Percentiles rank a stretch among this genome's conserved stretches.
These are phyloP conservation scores for Zingel zingel DNA, from an alignment of 2,113 vertebrate genomes.

Conservation along the genomic window DNA sequence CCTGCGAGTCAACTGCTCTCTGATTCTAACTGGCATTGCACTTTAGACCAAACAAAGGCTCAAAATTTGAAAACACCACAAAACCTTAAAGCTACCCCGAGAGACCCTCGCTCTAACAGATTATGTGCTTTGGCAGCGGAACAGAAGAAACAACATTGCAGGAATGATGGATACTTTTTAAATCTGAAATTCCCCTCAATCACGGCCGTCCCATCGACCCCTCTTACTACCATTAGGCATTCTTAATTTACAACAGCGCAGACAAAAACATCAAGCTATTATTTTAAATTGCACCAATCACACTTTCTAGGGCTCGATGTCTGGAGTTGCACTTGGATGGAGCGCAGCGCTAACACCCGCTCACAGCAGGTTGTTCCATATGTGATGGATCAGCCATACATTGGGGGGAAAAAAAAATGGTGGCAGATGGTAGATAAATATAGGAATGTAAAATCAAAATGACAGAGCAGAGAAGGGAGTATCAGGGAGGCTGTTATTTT, in stretches of 20 bases:
- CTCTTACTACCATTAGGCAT: constrained; percentile 8
- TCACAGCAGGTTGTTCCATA: constrained; percentile 55
- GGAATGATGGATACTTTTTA: constrained; percentile 21
- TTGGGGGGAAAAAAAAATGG: constrained; percentile 26
- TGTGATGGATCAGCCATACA: constrained; percentile 53
- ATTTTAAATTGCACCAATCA: constrained; percentile 48
- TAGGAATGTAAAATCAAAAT: constrained; percentile 76
- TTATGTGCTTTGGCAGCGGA: constrained; percentile 69
- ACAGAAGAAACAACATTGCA: constrained; percentile 34
- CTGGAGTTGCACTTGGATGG: constrained; percentile 5
- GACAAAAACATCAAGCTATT: constrained; percentile 41
- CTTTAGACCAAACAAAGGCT: constrained; percentile 57
- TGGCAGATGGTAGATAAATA: constrained; percentile 79
- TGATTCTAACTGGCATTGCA: constrained; percentile 37
- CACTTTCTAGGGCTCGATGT: constrained; percentile 1
- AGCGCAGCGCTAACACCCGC: not conserved
- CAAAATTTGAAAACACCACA: constrained; percentile 57
- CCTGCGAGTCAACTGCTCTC: constrained; percentile 10
- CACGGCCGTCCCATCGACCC: constrained; percentile 25
- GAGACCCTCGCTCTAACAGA: constrained; percentile 49
- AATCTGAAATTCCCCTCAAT: constrained; percentile 51
- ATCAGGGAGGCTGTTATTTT: constrained; percentile 69
- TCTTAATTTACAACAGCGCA: constrained; percentile 30
- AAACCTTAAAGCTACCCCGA: constrained; percentile 57
- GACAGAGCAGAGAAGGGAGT: constrained; percentile 69